Percentiles rank a stretch among this genome's conserved stretches.
Conservation (phyloP, 2,113 vertebrate species). For the Nyctibius bracteatus region DNA sequence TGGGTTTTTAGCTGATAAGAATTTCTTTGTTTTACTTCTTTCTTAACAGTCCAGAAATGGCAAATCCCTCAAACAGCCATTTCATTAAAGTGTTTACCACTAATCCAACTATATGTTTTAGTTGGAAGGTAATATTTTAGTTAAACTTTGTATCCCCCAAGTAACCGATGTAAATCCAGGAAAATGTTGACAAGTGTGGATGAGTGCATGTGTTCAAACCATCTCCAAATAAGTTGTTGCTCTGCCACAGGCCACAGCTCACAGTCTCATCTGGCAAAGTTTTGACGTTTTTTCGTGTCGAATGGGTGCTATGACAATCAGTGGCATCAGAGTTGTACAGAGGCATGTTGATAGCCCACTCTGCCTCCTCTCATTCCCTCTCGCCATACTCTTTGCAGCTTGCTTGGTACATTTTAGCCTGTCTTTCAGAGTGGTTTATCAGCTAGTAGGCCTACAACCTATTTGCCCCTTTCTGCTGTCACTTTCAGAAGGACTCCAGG, state of each 20-base stretch:
- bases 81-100: neutral
- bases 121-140: neutral
- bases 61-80: neutral
- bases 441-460: neutral
- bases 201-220: neutral
- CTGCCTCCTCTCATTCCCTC: neutral
- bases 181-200: neutral
- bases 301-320: neutral
- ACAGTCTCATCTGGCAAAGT: neutral
- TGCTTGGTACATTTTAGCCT: neutral
- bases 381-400: neutral
- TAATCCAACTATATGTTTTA: neutral
- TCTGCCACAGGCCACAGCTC: neutral
- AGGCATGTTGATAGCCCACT: accelerated
- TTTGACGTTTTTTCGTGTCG: accelerated
- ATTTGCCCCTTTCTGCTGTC: neutral
- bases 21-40: neutral
- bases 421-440: neutral
- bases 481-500: neutral
- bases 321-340: neutral
- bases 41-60: neutral
- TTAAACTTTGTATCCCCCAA: neutral
- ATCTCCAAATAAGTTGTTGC: neutral
- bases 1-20: neutral
- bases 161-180: neutral